Percentiles rank a stretch among this genome's conserved stretches.
Evolutionary conservation across 2,113 vertebrate genomes (phyloP).

Genomic region (Poicephalus gulielmi): DNA sequence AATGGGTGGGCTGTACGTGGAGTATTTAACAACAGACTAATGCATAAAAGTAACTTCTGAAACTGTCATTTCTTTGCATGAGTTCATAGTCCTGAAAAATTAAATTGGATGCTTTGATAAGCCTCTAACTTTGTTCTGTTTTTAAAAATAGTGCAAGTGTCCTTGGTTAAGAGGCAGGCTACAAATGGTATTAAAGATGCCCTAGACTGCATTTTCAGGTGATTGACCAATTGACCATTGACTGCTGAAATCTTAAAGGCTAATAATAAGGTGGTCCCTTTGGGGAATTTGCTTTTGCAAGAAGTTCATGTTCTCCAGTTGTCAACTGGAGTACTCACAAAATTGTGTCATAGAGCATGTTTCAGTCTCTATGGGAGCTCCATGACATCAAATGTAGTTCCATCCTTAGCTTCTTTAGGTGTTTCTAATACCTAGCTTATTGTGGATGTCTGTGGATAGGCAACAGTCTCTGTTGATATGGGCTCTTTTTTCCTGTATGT

Average conservation of each 20-base stretch:
- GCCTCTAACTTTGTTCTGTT: neutral
- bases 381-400: neutral
- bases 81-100: neutral
- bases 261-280: neutral
- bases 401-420: neutral
- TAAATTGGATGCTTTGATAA: neutral
- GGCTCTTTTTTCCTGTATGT: neutral
- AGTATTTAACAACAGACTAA: slow-evolving; percentile 10
- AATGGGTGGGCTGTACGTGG: neutral
- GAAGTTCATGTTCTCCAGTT: neutral
- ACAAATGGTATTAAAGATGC: neutral
- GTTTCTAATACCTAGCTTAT: neutral
- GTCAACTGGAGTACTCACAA: neutral
- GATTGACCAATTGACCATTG: neutral
- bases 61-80: neutral
- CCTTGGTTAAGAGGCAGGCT: neutral
- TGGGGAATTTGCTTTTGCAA: neutral
- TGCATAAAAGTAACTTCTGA: neutral
- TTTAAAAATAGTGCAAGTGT: neutral
- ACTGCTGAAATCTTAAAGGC: neutral
- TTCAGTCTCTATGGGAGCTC: neutral
- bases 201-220: neutral
- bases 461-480: neutral
- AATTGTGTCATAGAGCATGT: neutral
- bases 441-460: neutral